Evolutionary conservation across 2,888 invertebrate species (phyloP).

Genomic region (Rhaphigaster nebulosa): DNA sequence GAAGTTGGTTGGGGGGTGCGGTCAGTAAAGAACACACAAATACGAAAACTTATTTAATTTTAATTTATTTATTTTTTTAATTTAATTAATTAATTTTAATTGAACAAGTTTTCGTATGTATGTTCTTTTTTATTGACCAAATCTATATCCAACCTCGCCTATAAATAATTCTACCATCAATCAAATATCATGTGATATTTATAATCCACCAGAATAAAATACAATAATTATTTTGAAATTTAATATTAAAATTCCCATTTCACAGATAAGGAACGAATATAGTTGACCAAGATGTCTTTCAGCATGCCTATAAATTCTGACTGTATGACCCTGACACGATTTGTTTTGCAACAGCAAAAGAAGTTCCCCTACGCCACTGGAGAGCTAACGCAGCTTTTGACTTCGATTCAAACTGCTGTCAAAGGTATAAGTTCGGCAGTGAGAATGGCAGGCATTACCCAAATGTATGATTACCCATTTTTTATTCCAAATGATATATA

Average conservation of each 20-base stretch:
- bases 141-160: too few species aligned
- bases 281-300: not conserved
- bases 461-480: constrained; percentile 75
- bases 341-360: constrained; percentile 90
- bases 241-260: not conserved
- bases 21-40: too few species aligned
- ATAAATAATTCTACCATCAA: too few species aligned
- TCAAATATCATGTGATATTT: too few species aligned
- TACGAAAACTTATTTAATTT: too few species aligned
- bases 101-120: too few species aligned
- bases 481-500: too few species aligned
- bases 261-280: not conserved
- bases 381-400: constrained; percentile 93
- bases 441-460: constrained; percentile 95
- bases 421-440: constrained; percentile 98
- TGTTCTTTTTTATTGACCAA: too few species aligned
- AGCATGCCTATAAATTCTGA: constrained; percentile 79
- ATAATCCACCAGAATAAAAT: too few species aligned
- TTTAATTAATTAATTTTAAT: too few species aligned
- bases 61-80: too few species aligned
- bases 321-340: constrained; percentile 94
- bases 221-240: not conserved
- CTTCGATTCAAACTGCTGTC: constrained; percentile 94
- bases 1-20: too few species aligned
- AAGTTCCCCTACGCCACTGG: constrained; percentile 92